These are phyloP conservation scores for Musca domestica DNA, from an alignment of 1,140 invertebrate genomes.

Conservation along the genomic window DNA sequence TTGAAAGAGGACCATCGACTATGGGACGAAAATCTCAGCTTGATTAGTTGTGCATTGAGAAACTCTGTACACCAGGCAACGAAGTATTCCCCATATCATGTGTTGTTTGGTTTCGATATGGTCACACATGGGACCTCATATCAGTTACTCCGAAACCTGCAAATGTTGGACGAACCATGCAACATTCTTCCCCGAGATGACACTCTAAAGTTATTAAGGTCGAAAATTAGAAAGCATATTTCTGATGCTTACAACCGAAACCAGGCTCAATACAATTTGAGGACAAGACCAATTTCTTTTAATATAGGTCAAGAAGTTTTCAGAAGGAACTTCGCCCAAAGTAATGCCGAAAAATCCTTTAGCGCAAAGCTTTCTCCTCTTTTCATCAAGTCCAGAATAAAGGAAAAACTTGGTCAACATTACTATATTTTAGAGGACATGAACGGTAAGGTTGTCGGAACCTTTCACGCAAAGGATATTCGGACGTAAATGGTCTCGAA, in stretches of 20 bases:
- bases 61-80: not conserved
- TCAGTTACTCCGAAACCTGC: constrained; percentile 12
- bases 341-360: too few relatives aligned
- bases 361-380: too few relatives aligned
- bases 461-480: constrained; percentile 14
- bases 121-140: constrained; percentile 22
- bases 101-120: constrained; percentile 23
- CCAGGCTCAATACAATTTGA: too few relatives aligned
- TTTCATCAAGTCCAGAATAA: too few relatives aligned
- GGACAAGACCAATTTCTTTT: too few relatives aligned
- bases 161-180: not conserved
- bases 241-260: too few relatives aligned
- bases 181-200: not conserved
- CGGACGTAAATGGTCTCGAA: not conserved
- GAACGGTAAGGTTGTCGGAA: too few relatives aligned
- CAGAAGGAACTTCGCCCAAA: too few relatives aligned
- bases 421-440: too few relatives aligned
- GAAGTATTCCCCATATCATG: constrained; percentile 19
- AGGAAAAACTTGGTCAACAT: too few relatives aligned
- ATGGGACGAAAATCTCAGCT: constrained; percentile 24
- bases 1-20: too few relatives aligned
- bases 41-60: constrained; percentile 17
- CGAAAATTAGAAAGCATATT: not conserved
- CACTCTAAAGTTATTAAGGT: not conserved
- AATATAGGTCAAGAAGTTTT: too few relatives aligned